Conservation (phyloP, 2,797 vertebrate species). For the Rhinoraja longicauda region DNA sequence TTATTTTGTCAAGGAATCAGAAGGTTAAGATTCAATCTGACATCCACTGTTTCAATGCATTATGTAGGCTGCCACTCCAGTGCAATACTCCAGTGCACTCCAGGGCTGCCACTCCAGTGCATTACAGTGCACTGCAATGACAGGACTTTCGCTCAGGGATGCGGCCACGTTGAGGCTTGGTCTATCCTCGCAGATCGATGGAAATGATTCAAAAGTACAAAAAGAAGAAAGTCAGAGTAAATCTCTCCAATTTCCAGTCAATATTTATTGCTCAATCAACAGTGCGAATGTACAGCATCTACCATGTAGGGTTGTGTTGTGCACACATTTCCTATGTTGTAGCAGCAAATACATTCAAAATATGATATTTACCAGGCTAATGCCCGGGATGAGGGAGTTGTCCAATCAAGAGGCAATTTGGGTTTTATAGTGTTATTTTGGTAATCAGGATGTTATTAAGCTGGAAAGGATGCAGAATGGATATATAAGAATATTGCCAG, state of each 20-base stretch:
- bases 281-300: background rate
- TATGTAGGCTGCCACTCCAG: background rate
- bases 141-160: background rate
- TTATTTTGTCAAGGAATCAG: background rate
- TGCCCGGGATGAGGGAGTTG: no score
- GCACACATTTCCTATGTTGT: background rate
- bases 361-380: no score
- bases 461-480: no score
- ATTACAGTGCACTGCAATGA: background rate
- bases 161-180: background rate
- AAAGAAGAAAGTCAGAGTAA: background rate
- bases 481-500: no score
- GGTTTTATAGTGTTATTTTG: no score
- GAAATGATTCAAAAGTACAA: background rate
- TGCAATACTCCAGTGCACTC: no score
- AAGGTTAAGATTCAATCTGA: background rate
- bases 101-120: background rate
- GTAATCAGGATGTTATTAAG: no score
- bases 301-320: background rate
- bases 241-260: background rate
- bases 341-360: background rate
- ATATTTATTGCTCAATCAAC: background rate
- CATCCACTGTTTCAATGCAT: background rate
- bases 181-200: background rate
- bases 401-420: no score